Evolutionary conservation across 2,888 invertebrate species (phyloP).

Genomic region (Muschampia plurimacula): DNA sequence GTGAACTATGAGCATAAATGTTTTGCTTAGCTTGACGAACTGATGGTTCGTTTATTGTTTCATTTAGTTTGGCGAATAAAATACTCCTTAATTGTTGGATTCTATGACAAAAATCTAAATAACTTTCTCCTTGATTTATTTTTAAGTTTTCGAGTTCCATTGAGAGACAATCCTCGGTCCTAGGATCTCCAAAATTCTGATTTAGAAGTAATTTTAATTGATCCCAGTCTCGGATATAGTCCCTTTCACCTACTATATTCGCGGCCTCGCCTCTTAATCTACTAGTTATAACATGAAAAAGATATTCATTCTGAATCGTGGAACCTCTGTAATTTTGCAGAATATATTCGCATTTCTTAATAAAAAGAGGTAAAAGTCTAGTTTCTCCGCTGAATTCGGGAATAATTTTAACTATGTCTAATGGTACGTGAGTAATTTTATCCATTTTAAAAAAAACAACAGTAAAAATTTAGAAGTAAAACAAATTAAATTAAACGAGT

Average conservation of each 20-base stretch:
- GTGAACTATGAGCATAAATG: conserved; percentile 37
- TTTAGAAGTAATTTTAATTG: conserved; percentile 35
- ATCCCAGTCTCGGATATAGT: conserved; percentile 35
- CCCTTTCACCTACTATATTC: conserved; percentile 38
- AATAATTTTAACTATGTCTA: conserved; percentile 26
- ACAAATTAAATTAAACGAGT: not conserved
- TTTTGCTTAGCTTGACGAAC: conserved; percentile 14
- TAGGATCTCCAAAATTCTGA: conserved; percentile 41
- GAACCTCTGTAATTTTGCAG: conserved; percentile 18
- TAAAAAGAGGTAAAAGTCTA: conserved; percentile 28
- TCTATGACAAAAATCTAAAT: conserved; percentile 43
- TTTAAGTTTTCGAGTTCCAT: conserved; percentile 40
- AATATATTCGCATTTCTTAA: conserved; percentile 39
- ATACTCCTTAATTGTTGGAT: conserved; percentile 39
- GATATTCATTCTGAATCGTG: conserved; percentile 36
- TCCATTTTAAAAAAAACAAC: conserved; percentile 20
- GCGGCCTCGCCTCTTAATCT: conserved; percentile 40
- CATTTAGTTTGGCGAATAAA: conserved; percentile 38
- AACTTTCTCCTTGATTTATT: conserved; percentile 40
- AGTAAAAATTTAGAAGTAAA: too few species aligned
- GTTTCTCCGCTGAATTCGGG: conserved; percentile 25
- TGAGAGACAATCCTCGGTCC: conserved; percentile 40
- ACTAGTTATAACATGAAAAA: conserved; percentile 43
- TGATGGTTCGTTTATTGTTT: conserved; percentile 8
- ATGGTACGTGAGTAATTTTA: conserved; percentile 12